Evolutionary conservation across 2,797 vertebrate genomes (phyloP).

Genomic region (Galaxias olidus): DNA sequence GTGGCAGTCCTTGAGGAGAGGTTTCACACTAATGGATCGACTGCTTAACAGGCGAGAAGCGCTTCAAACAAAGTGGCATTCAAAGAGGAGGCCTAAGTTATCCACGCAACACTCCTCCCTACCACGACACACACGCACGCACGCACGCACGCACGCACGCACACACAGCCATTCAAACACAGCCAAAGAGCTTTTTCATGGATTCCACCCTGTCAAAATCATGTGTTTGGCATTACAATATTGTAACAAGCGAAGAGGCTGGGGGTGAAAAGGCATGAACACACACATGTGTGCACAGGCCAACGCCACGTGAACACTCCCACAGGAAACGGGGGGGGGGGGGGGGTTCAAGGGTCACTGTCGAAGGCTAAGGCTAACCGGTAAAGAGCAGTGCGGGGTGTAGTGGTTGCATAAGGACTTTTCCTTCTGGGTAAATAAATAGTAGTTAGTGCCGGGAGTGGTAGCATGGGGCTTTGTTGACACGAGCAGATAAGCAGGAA

Average conservation of each 20-base stretch:
- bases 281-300: slow-evolving; percentile 19
- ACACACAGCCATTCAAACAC: slow-evolving; percentile 37
- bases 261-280: slow-evolving; percentile 16
- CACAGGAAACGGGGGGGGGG: slow-evolving; percentile 54
- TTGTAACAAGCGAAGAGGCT: slow-evolving; percentile 8
- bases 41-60: slow-evolving; percentile 51
- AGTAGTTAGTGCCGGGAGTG: slow-evolving; percentile 42
- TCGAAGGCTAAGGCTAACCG: slow-evolving; percentile 35
- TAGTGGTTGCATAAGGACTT: slow-evolving; percentile 45
- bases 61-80: slow-evolving; percentile 63
- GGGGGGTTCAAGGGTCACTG: slow-evolving; percentile 42
- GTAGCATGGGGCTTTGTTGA: slow-evolving; percentile 57
- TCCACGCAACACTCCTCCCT: slow-evolving; percentile 16
- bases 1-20: slow-evolving; percentile 22
- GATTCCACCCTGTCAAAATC: slow-evolving; percentile 46
- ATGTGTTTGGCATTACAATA: slow-evolving; percentile 43
- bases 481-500: slow-evolving; percentile 62
- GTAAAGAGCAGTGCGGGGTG: slow-evolving; percentile 35
- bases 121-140: slow-evolving; percentile 41
- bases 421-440: slow-evolving; percentile 65
- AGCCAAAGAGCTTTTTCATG: not conserved
- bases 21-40: slow-evolving; percentile 51
- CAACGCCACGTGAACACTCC: slow-evolving; percentile 7
- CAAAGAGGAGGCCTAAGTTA: slow-evolving; percentile 57
- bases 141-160: slow-evolving; percentile 41